Percentiles rank a stretch among this genome's conserved stretches.
These are phyloP conservation scores for Herpailurus yagouaroundi DNA, from an alignment of 2,113 vertebrate species.

Conservation along the genomic window DNA sequence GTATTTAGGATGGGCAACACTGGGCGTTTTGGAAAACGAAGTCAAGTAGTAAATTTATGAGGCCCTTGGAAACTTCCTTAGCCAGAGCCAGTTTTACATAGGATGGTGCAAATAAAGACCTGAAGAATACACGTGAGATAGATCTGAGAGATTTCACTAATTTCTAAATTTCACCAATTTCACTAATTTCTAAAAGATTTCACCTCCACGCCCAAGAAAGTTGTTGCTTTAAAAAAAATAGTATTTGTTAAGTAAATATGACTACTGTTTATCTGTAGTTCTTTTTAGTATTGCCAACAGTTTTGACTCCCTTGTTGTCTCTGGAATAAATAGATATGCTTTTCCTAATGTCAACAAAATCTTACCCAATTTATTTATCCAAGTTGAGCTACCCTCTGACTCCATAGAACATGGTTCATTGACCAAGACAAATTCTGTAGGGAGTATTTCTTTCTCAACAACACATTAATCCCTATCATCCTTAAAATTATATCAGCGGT, in stretches of 20 bases:
- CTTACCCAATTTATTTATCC: neutral
- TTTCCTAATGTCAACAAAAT: neutral
- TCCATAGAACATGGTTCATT: neutral
- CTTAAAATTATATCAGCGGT: neutral
- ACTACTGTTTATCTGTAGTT: neutral
- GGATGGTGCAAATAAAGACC: neutral
- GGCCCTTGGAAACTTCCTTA: neutral
- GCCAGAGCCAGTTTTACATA: neutral
- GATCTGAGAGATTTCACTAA: neutral
- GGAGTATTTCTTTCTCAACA: neutral
- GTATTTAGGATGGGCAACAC: neutral
- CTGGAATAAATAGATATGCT: neutral
- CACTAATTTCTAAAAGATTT: no score
- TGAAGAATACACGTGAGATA: neutral
- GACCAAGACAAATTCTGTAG: neutral
- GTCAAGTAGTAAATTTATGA: neutral
- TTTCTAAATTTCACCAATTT: neutral
- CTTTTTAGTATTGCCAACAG: neutral
- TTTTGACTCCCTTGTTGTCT: neutral
- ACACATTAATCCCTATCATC: neutral
- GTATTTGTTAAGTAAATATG: neutral
- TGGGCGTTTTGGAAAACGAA: neutral
- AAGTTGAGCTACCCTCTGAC: neutral
- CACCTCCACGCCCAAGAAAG: neutral
- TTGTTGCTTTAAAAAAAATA: neutral